Evolutionary conservation across 2,113 vertebrate genomes (phyloP).

Genomic region (Thryonomys swinderianus): DNA sequence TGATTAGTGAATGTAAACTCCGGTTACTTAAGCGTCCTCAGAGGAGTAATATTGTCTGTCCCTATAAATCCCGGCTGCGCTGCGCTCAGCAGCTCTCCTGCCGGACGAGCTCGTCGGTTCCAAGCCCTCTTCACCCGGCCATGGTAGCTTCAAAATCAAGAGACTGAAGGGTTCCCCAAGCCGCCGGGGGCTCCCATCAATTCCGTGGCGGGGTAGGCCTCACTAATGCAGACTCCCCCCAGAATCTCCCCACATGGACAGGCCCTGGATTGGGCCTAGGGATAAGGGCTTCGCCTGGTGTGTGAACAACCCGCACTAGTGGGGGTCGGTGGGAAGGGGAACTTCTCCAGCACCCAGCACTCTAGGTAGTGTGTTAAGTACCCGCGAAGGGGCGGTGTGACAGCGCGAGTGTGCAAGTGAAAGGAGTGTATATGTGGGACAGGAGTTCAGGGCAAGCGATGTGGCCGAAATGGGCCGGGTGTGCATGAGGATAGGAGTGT

Average conservation of each 20-base stretch:
- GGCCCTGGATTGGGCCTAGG: not conserved
- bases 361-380: not conserved
- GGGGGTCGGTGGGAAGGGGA: no score
- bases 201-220: not conserved
- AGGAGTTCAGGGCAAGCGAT: not conserved
- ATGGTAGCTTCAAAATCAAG: not conserved
- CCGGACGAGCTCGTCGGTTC: not conserved
- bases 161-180: not conserved
- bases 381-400: not conserved
- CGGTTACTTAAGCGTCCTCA: constrained; percentile 86
- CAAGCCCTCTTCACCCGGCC: not conserved
- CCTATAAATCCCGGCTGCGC: constrained; percentile 83
- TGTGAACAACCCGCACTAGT: not conserved
- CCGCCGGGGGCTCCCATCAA: not conserved
- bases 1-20: constrained; percentile 85
- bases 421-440: not conserved
- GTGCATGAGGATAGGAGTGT: not conserved
- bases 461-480: not conserved
- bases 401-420: not conserved
- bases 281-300: not conserved
- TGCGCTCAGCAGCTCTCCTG: constrained; percentile 66
- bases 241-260: not conserved
- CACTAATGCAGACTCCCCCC: not conserved
- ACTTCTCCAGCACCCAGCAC: not conserved
- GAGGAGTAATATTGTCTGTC: constrained; percentile 85